These are phyloP conservation scores for Meghimatium bilineatum DNA, from an alignment of 2,888 invertebrate genomes.

Conservation along the genomic window DNA sequence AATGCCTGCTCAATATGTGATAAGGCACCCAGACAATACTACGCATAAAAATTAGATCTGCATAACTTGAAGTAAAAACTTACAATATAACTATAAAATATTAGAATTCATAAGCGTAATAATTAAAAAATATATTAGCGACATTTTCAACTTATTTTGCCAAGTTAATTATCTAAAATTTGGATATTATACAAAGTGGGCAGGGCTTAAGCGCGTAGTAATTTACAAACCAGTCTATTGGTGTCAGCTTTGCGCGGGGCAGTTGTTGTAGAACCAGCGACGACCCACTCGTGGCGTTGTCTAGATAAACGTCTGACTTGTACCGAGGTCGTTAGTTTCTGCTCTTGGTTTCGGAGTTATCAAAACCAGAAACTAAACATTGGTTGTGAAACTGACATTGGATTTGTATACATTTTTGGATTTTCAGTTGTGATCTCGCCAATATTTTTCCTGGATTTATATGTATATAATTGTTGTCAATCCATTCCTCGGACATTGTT, in stretches of 20 bases:
- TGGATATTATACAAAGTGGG: constrained; percentile 11
- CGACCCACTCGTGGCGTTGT: not conserved
- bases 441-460: not conserved
- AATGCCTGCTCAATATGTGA: constrained; percentile 52
- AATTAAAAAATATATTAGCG: not conserved
- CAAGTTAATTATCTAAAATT: not conserved
- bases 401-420: not conserved
- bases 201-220: constrained; percentile 27
- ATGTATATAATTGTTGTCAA: not conserved
- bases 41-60: constrained; percentile 7
- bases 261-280: not conserved
- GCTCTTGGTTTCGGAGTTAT: not conserved
- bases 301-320: not conserved
- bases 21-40: constrained; percentile 6
- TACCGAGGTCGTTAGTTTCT: not conserved
- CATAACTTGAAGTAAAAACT: not conserved
- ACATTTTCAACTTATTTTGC: not conserved
- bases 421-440: not conserved
- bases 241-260: not conserved
- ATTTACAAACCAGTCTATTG: not conserved
- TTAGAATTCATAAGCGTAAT: not conserved
- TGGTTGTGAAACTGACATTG: not conserved
- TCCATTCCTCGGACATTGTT: not conserved
- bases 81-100: too few relatives aligned
- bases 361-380: not conserved